These are phyloP conservation scores for Mellilla xanthometata DNA, from an alignment of 2,888 invertebrate genomes.

Conservation along the genomic window DNA sequence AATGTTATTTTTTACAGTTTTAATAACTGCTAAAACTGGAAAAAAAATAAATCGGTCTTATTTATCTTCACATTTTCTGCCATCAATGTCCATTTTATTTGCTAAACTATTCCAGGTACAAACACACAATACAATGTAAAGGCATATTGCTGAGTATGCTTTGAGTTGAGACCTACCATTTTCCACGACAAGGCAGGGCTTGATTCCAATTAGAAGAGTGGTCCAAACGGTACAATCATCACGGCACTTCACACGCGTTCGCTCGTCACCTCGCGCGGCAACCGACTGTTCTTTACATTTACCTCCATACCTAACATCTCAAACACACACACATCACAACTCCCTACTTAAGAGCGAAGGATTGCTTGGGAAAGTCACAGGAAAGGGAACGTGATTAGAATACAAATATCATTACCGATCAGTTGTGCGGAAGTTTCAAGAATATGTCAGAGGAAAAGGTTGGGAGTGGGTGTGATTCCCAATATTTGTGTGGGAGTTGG, in stretches of 20 bases:
- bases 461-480: background rate
- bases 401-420: background rate
- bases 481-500: background rate
- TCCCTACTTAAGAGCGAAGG: slow-evolving; percentile 7
- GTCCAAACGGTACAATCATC: slow-evolving; percentile 58
- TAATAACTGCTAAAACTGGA: no score
- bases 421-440: background rate
- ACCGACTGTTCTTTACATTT: slow-evolving; percentile 49
- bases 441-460: no score
- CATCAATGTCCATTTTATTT: no score
- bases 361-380: slow-evolving; percentile 19
- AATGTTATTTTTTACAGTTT: no score
- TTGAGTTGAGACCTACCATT: slow-evolving; percentile 34
- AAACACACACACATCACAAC: background rate
- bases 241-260: slow-evolving; percentile 56
- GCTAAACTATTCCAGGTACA: no score
- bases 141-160: no score
- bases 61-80: no score
- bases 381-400: slow-evolving; percentile 11
- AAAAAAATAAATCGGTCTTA: no score
- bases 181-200: slow-evolving; percentile 24
- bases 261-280: slow-evolving; percentile 47
- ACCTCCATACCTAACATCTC: slow-evolving; percentile 7
- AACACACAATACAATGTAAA: no score
- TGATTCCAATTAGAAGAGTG: slow-evolving; percentile 51